Evolutionary conservation across 2,888 invertebrate species (phyloP).

Genomic region (Lamellibrachia columna): DNA sequence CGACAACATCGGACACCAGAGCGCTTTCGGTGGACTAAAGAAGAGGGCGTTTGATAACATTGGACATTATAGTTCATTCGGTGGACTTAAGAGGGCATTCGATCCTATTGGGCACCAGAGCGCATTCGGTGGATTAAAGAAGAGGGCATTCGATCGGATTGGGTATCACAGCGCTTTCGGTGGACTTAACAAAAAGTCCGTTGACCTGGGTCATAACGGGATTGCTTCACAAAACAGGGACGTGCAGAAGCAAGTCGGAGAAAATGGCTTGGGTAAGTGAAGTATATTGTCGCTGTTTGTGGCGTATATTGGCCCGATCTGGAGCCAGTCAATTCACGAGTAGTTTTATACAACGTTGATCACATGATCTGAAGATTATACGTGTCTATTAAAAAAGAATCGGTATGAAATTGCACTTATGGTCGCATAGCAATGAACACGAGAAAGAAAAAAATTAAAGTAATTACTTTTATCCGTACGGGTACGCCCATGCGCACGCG

Average conservation of each 20-base stretch:
- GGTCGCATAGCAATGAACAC: not conserved
- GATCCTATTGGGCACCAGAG: not conserved
- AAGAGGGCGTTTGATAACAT: constrained; percentile 19
- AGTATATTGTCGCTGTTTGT: not conserved
- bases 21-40: not conserved
- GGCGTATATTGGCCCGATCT: not conserved
- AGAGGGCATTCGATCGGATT: constrained; percentile 20
- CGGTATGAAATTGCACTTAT: not conserved
- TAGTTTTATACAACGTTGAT: too few relatives aligned
- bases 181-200: constrained; percentile 7
- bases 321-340: too few relatives aligned
- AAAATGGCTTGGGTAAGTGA: not conserved
- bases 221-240: not conserved
- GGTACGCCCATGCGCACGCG: too few relatives aligned
- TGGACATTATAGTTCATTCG: not conserved
- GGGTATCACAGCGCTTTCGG: constrained; percentile 16
- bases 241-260: not conserved
- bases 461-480: too few relatives aligned
- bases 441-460: not conserved
- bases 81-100: constrained; percentile 17
- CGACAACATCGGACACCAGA: not conserved
- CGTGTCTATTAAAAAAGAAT: not conserved
- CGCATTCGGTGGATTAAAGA: not conserved
- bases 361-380: not conserved
- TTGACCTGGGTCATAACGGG: constrained; percentile 13